Base-by-base conservation (phyloP, 2,888 invertebrate species). In the Drosophila atroscutellata region DNA sequence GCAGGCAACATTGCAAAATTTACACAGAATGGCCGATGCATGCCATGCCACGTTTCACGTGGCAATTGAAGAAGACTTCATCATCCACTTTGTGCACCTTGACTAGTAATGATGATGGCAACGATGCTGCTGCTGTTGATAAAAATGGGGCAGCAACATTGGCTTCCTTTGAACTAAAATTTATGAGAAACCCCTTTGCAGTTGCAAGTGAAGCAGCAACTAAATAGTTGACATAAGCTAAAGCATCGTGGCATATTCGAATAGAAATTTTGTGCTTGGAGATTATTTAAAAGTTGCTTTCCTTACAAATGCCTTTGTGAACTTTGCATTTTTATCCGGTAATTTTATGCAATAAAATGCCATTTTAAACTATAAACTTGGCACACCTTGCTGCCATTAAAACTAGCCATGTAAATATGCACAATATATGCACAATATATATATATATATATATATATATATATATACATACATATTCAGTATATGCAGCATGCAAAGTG, bases 1-100 rank as follows among this genome's bases (percentile, higher is more conserved):
- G 65, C 66, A 69, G 70, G 74, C 86, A 76, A 72, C 88, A 82
- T 82, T 79, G 76, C 68, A 85, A 76, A 76, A 76, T 86, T 72
- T 76, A 83, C 76, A 83, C 80, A 72, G 60, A 61, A 45, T 64
- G 61, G 68, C 36, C 63, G 66, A 57, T 67, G 71, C 65, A 64
- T 49, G 65, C 59, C 68, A 64, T 69, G 70, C 49, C 86, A 83
- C 86, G 86, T 83, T 77, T 75, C 77, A 72, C 65, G 49, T 49
- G 56, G 57, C 59, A 57, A 69, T 28, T 49, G 56, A 50, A 68
- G 66, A 64, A 60, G 55, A 49, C 64, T 67, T 77, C 78, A 65
- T 58, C 64, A 58, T 54, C 61, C 63, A 68, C 72, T 59, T 58
- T 78, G 64, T 70, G 62, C 86, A 82, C 72, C 75, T 68, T 85